These are phyloP conservation scores for Siniperca scherzeri DNA, from an alignment of 2,797 vertebrate species.

Conservation along the genomic window DNA sequence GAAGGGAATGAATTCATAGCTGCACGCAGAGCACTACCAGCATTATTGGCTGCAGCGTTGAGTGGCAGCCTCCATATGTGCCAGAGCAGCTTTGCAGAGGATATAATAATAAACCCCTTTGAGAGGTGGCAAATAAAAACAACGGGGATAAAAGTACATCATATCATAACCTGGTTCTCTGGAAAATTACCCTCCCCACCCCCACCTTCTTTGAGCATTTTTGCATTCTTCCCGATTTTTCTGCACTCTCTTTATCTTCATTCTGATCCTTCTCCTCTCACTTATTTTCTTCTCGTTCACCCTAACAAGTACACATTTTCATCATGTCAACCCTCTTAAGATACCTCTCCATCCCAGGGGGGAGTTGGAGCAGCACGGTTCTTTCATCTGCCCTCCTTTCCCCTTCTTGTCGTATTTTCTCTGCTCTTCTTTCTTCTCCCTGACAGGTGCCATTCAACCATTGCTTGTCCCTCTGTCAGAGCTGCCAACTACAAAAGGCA, in stretches of 20 bases:
- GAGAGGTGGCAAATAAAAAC: slow-evolving; percentile 81
- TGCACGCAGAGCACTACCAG: slow-evolving; percentile 46
- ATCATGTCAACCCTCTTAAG: slow-evolving; percentile 56
- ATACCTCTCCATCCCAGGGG: slow-evolving; percentile 35
- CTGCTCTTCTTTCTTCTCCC: slow-evolving; percentile 20
- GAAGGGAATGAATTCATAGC: slow-evolving; percentile 72
- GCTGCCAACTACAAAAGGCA: neutral
- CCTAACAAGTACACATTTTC: slow-evolving; percentile 62
- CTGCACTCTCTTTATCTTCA: slow-evolving; percentile 30
- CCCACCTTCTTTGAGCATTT: slow-evolving; percentile 34
- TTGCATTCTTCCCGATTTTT: slow-evolving; percentile 42
- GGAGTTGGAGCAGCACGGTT: slow-evolving; percentile 4
- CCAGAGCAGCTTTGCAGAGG: slow-evolving; percentile 64
- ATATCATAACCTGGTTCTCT: slow-evolving; percentile 70
- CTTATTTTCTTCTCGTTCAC: slow-evolving; percentile 27
- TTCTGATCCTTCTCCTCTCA: neutral
- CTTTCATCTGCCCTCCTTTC: slow-evolving; percentile 44
- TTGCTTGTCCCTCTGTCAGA: slow-evolving; percentile 26
- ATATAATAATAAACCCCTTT: slow-evolving; percentile 79
- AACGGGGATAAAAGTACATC: slow-evolving; percentile 72
- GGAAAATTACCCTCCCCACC: slow-evolving; percentile 59
- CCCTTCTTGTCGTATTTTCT: slow-evolving; percentile 8
- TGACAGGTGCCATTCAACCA: slow-evolving; percentile 43
- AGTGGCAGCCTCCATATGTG: slow-evolving; percentile 82
- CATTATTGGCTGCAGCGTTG: slow-evolving; percentile 78